These are phyloP conservation scores for Menura novaehollandiae DNA, from an alignment of 2,113 vertebrate species.

Conservation along the genomic window DNA sequence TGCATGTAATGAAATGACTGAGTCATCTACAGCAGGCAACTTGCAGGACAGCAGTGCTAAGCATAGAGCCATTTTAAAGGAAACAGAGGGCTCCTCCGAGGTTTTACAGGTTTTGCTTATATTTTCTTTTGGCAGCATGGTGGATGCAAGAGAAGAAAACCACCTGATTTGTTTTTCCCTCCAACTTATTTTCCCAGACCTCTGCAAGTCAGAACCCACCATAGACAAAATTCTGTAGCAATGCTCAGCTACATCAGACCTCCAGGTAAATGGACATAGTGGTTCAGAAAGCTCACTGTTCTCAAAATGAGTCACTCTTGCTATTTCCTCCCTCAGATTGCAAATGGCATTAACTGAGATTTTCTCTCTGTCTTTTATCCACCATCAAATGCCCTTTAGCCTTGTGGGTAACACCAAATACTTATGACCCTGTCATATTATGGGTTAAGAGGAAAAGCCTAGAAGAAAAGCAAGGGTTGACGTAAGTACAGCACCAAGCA, in stretches of 20 bases:
- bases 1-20: not conserved
- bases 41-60: not conserved
- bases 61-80: not conserved
- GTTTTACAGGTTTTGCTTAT: not conserved
- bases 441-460: not conserved
- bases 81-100: not conserved
- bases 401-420: not conserved
- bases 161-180: not conserved
- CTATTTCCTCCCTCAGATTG: not conserved
- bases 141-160: not conserved
- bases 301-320: not conserved
- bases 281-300: not conserved
- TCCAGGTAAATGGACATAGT: not conserved
- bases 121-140: not conserved
- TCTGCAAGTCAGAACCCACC: not conserved
- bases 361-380: not conserved
- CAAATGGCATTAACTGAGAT: not conserved
- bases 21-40: not conserved
- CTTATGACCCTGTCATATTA: not conserved
- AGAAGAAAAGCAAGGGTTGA: not conserved
- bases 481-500: not conserved
- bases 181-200: not conserved
- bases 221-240: not conserved
- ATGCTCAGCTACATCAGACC: not conserved
- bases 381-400: not conserved